Evolutionary conservation across 2,797 vertebrate genomes (phyloP).

Genomic region (Dallia pectoralis): DNA sequence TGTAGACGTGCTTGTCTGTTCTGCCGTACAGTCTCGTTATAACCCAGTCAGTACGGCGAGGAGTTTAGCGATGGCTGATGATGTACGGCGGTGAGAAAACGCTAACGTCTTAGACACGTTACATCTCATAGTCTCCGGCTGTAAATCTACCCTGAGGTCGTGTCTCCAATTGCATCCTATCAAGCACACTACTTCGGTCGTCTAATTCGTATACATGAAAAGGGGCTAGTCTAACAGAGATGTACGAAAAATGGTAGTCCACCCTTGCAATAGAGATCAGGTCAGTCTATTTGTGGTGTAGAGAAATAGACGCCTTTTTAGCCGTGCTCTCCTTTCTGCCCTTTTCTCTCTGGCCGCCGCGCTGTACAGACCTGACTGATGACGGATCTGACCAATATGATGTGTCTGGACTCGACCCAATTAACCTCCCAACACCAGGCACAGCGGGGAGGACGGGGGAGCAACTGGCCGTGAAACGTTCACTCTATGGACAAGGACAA

Average conservation of each 20-base stretch:
- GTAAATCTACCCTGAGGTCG: not conserved
- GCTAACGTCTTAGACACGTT: not conserved
- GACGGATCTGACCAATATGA: conserved; percentile 15
- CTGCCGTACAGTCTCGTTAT: not conserved
- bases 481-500: not conserved
- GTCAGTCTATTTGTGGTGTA: not conserved
- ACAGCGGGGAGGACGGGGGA: not conserved
- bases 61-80: not conserved
- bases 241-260: no score
- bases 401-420: conserved; percentile 36
- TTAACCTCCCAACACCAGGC: conserved; percentile 47
- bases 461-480: conserved; percentile 12
- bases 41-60: not conserved
- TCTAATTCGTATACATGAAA: no score
- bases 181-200: no score
- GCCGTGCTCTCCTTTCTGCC: not conserved
- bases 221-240: no score
- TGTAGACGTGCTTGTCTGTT: not conserved
- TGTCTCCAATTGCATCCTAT: not conserved
- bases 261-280: no score
- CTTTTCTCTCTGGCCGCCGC: not conserved
- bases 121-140: not conserved
- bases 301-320: not conserved
- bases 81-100: not conserved
- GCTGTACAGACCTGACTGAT: not conserved